A percentile compares a stretch with the other conserved stretches of the same genome.
Evolutionary conservation across 2,797 vertebrate species (phyloP).

Genomic region (Limosa lapponica): DNA sequence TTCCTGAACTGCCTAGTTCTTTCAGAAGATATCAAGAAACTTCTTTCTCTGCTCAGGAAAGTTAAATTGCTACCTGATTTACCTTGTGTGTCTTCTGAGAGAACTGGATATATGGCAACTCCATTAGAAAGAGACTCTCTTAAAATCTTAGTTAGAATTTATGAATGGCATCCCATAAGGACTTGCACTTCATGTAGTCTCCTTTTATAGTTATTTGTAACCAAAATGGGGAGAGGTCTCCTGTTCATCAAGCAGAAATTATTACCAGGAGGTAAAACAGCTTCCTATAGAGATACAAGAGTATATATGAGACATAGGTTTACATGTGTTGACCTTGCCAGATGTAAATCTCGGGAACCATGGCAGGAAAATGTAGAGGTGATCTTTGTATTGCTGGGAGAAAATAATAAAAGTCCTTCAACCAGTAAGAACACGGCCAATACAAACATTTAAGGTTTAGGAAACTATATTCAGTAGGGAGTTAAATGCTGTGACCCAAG

Average conservation of each 20-base stretch:
- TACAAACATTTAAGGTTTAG: neutral
- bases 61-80: neutral
- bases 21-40: neutral
- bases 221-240: neutral
- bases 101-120: neutral
- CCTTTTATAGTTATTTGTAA: neutral
- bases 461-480: neutral
- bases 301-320: neutral
- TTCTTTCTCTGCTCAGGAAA: neutral
- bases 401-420: neutral
- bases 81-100: too few relatives aligned
- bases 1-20: neutral
- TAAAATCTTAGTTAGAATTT: neutral
- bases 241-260: neutral
- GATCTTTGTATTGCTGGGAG: neutral
- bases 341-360: neutral
- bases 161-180: neutral
- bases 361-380: neutral
- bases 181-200: neutral
- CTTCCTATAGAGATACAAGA: accelerated
- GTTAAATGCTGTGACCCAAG: neutral
- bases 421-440: neutral
- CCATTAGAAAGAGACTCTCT: neutral
- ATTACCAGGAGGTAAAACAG: neutral
- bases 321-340: neutral